Conservation (phyloP, 2,888 invertebrate genomes). For the Resseliella maxima region DNA sequence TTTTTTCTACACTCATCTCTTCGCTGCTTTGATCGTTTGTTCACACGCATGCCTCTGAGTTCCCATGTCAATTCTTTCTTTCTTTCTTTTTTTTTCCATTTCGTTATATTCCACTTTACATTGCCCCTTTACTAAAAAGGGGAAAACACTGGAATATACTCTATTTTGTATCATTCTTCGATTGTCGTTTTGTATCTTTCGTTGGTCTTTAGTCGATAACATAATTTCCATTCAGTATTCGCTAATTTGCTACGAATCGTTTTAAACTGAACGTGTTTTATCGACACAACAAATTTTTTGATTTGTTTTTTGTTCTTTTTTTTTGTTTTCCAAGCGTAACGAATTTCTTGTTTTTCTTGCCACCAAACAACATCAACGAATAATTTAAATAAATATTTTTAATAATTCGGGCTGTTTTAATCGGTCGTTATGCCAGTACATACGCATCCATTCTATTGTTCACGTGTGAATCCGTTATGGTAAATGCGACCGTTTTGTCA, state of each 20-base stretch:
- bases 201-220: too few relatives aligned
- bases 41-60: slow-evolving; percentile 48
- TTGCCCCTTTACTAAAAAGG: too few relatives aligned
- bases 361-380: too few relatives aligned
- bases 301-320: background rate
- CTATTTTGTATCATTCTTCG: background rate
- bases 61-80: slow-evolving; percentile 42
- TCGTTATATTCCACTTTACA: background rate
- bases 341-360: slow-evolving; percentile 12
- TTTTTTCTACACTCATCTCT: too few relatives aligned
- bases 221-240: too few relatives aligned
- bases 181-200: too few relatives aligned
- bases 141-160: background rate
- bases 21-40: background rate
- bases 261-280: background rate
- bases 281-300: too few relatives aligned
- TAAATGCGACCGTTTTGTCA: slow-evolving; percentile 1
- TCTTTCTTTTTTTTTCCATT: background rate
- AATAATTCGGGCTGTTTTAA: background rate
- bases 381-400: slow-evolving; percentile 28
- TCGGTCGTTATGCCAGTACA: background rate
- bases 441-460: background rate
- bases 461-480: slow-evolving; percentile 3
- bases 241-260: too few relatives aligned
- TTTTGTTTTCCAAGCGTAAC: background rate